Percentiles rank a stretch among this genome's conserved stretches.
These are phyloP conservation scores for Ceyx cyanopectus DNA, from an alignment of 2,113 vertebrate species.

Conservation along the genomic window DNA sequence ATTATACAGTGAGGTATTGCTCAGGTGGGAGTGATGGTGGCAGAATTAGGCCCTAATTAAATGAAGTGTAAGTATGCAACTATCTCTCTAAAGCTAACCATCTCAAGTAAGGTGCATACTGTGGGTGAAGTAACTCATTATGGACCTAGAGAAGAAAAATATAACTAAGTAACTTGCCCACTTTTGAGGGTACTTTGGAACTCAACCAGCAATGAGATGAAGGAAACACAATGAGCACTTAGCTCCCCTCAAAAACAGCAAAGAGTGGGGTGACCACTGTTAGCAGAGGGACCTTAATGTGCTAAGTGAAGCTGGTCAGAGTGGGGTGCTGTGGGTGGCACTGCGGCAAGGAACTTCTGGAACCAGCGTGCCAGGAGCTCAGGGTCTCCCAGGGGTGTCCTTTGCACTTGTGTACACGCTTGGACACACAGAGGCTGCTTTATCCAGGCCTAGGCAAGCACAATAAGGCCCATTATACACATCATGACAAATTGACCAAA, in stretches of 20 bases:
- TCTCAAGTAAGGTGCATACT: fast-evolving
- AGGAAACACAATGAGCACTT: neutral
- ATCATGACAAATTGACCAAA: neutral
- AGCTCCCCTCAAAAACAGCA: neutral
- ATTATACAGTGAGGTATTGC: conserved; percentile 25
- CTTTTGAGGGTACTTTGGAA: neutral
- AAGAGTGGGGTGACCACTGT: neutral
- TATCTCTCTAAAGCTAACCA: neutral
- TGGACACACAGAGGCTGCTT: conserved; percentile 11
- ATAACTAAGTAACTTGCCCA: neutral
- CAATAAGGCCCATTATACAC: conserved; percentile 31
- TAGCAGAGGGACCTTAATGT: neutral
- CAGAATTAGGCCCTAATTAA: conserved; percentile 58
- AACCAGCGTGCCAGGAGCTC: neutral
- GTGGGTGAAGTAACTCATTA: neutral
- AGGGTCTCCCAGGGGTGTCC: neutral
- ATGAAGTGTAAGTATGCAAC: conserved; percentile 5
- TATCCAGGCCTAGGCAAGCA: neutral
- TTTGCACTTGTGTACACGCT: neutral
- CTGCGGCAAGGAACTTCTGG: fast-evolving
- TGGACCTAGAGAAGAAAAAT: neutral
- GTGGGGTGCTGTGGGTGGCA: fast-evolving
- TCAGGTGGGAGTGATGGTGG: conserved; percentile 51
- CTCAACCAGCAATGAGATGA: neutral
- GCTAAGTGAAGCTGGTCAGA: neutral